phyloP scores from a whole-genome alignment of 2,888 invertebrate genomes.

The Oligia strigilis region DNA sequence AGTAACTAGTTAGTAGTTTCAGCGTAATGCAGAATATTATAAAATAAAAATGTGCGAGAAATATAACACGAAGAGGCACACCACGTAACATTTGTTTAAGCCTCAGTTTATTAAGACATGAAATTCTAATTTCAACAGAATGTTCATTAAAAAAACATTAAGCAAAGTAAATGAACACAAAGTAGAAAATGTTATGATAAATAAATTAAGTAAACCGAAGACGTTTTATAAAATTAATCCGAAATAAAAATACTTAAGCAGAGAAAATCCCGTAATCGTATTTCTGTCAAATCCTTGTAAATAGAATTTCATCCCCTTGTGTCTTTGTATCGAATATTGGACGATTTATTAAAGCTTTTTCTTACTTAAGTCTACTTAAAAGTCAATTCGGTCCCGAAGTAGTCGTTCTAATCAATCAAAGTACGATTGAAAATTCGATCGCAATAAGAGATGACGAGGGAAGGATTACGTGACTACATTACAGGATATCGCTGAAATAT shows the following conservation, averaged over 20 bases:
- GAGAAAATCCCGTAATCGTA: constrained; percentile 77
- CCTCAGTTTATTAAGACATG: constrained; percentile 43
- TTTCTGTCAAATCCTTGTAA: constrained; percentile 80
- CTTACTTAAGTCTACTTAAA: constrained; percentile 84
- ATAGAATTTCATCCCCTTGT: constrained; percentile 82
- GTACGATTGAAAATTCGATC: constrained; percentile 87
- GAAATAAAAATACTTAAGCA: constrained; percentile 66
- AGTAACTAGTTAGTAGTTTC: not conserved
- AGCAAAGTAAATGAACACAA: constrained; percentile 49
- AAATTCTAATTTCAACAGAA: constrained; percentile 50
- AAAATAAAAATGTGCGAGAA: constrained; percentile 29
- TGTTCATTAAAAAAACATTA: constrained; percentile 56
- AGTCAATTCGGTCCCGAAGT: constrained; percentile 82
- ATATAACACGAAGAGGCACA: constrained; percentile 3
- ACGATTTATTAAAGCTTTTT: constrained; percentile 85
- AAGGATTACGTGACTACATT: constrained; percentile 87
- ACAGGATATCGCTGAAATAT: constrained; percentile 76
- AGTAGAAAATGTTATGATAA: constrained; percentile 49
- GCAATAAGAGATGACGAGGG: constrained; percentile 85
- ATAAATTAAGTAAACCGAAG: constrained; percentile 59
- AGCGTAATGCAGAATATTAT: not conserved
- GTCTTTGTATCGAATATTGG: constrained; percentile 83
- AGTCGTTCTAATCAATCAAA: constrained; percentile 88
- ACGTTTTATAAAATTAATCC: constrained; percentile 65
- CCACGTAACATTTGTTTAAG: constrained; percentile 25